These are phyloP conservation scores for Samia ricini DNA, from an alignment of 1,140 invertebrate species.

Conservation along the genomic window DNA sequence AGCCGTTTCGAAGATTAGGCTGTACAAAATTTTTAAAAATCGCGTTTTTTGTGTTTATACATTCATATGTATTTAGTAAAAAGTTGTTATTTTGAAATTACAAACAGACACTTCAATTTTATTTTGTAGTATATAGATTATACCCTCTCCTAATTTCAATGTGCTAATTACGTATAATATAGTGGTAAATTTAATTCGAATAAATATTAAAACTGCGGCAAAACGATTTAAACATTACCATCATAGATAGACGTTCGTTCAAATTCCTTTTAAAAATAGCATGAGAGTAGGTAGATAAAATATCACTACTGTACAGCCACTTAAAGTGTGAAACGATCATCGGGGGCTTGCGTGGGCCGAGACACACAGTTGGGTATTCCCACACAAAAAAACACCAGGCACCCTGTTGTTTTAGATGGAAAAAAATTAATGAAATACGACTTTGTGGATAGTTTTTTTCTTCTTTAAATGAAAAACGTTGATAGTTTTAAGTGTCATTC, in stretches of 20 bases:
- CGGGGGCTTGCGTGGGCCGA: conserved; percentile 49
- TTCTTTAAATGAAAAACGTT: conserved; percentile 55
- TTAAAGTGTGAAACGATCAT: conserved; percentile 73
- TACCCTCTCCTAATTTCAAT: too few relatives aligned
- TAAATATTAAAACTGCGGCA: not conserved
- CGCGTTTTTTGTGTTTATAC: too few relatives aligned
- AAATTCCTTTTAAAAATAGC: conserved; percentile 42
- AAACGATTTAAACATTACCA: not conserved
- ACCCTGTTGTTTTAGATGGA: conserved; percentile 72
- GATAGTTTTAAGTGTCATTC: conserved; percentile 62
- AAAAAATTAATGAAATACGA: conserved; percentile 75
- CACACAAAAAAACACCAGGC: conserved; percentile 67
- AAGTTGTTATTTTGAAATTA: too few relatives aligned
- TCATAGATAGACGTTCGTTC: not conserved
- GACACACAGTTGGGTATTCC: conserved; percentile 48
- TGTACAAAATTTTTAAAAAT: too few relatives aligned
- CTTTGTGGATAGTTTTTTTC: conserved; percentile 64
- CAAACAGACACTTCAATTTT: too few relatives aligned
- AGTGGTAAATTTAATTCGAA: not conserved
- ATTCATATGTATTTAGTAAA: too few relatives aligned
- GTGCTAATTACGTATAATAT: not conserved
- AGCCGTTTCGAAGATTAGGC: too few relatives aligned
- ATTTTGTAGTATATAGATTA: too few relatives aligned
- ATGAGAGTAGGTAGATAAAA: conserved; percentile 46
- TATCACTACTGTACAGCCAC: conserved; percentile 65